phyloP scores from a whole-genome alignment of 2,888 invertebrate genomes.

The Eumerus sabulonum region DNA sequence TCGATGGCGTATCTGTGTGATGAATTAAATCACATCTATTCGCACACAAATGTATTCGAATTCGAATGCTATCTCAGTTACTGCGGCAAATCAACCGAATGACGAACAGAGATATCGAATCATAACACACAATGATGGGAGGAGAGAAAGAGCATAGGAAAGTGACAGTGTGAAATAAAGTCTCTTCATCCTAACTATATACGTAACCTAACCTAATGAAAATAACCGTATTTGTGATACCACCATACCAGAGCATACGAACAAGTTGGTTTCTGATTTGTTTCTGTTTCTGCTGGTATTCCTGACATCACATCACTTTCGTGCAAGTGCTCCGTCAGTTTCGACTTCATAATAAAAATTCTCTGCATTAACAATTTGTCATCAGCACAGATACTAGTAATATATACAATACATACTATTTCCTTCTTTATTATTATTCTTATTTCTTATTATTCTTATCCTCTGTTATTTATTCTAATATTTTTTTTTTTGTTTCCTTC shows the following conservation, averaged over 20 bases:
- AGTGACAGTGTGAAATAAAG: slow-evolving; percentile 32
- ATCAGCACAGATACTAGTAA: slow-evolving; percentile 67
- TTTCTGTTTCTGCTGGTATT: slow-evolving; percentile 65
- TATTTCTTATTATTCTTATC: slow-evolving; percentile 41
- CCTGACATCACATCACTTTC: slow-evolving; percentile 67
- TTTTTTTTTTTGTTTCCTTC: slow-evolving; percentile 23
- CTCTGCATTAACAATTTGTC: slow-evolving; percentile 65
- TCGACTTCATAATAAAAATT: slow-evolving; percentile 67
- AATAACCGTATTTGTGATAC: slow-evolving; percentile 57
- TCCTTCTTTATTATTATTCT: slow-evolving; percentile 15
- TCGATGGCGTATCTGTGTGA: slow-evolving; percentile 44
- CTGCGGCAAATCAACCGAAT: slow-evolving; percentile 16
- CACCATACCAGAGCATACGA: slow-evolving; percentile 40
- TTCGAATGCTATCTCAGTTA: slow-evolving; percentile 46
- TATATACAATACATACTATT: slow-evolving; percentile 53
- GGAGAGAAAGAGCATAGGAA: slow-evolving; percentile 5
- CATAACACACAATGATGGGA: neutral
- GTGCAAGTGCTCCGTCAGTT: slow-evolving; percentile 67
- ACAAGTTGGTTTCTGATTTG: slow-evolving; percentile 52
- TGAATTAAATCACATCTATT: slow-evolving; percentile 36
- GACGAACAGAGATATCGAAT: slow-evolving; percentile 34
- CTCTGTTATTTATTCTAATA: slow-evolving; percentile 19
- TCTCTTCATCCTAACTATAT: slow-evolving; percentile 47
- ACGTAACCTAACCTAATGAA: slow-evolving; percentile 62
- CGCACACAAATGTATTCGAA: slow-evolving; percentile 40